phyloP scores from a whole-genome alignment of 2,888 invertebrate species.

The Adelognathus sp. region DNA sequence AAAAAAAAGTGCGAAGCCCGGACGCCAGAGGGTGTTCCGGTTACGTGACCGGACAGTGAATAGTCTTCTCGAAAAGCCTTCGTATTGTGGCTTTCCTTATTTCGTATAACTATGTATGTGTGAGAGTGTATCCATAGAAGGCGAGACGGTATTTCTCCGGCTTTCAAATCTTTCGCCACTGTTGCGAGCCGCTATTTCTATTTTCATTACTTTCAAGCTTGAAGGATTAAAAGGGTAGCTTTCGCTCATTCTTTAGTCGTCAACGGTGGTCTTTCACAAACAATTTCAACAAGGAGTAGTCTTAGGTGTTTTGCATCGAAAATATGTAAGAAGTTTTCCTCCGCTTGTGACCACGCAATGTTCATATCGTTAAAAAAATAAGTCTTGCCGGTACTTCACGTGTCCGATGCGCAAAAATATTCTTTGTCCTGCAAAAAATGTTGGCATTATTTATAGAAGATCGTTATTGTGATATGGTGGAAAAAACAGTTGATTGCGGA shows the following conservation, averaged over 20 bases:
- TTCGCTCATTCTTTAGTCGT: neutral
- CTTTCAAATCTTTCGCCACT: neutral
- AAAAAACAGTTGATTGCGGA: no score
- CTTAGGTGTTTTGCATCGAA: no score
- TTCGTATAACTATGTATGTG: constrained; percentile 4
- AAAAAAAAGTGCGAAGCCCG: constrained; percentile 43
- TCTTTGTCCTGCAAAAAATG: no score
- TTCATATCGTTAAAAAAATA: no score
- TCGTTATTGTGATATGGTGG: no score
- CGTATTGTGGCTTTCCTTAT: constrained; percentile 28
- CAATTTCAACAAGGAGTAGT: no score
- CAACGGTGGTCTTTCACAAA: no score
- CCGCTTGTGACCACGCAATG: no score
- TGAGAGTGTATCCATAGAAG: neutral
- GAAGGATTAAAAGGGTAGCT: neutral
- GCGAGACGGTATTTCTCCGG: neutral
- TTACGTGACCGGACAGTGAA: constrained; percentile 61
- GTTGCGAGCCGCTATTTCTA: neutral
- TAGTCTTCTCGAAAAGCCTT: constrained; percentile 3
- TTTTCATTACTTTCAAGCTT: neutral
- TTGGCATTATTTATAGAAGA: no score
- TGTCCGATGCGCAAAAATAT: no score
- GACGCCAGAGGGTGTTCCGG: constrained; percentile 33
- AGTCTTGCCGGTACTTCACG: no score
- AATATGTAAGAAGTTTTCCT: no score